These are phyloP conservation scores for Nyctibius grandis DNA, from an alignment of 2,797 vertebrate genomes.

Conservation along the genomic window DNA sequence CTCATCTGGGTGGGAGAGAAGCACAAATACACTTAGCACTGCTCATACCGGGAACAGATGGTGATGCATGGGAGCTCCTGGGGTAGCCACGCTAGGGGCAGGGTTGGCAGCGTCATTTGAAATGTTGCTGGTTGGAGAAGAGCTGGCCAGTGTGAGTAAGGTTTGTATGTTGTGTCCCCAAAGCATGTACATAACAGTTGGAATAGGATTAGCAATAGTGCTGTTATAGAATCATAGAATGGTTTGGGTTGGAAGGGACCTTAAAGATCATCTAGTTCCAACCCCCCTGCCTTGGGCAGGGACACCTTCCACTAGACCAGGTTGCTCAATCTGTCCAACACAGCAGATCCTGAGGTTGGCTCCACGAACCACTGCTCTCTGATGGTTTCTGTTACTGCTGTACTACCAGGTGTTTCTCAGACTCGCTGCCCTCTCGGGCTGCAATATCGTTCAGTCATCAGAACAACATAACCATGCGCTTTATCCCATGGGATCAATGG, in stretches of 20 bases:
- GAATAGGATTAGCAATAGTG: neutral
- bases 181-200: neutral
- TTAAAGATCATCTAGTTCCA: too few species aligned
- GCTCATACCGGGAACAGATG: neutral
- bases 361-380: neutral
- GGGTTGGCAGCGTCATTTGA: neutral
- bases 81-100: neutral
- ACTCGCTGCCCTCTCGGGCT: neutral
- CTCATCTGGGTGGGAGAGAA: conserved; percentile 64
- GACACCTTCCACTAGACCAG: too few species aligned
- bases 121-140: neutral
- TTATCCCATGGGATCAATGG: neutral
- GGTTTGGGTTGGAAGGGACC: too few species aligned
- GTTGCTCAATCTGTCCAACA: neutral
- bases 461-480: neutral
- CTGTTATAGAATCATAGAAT: too few species aligned
- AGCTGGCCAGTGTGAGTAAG: neutral
- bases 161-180: neutral
- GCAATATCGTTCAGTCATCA: rapidly evolving
- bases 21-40: neutral
- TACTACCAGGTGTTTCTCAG: neutral
- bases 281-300: too few species aligned
- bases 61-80: neutral
- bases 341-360: neutral
- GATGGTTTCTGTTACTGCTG: neutral